These are phyloP conservation scores for Cirrhinus mrigala DNA, from an alignment of 2,797 vertebrate genomes.

Conservation along the genomic window DNA sequence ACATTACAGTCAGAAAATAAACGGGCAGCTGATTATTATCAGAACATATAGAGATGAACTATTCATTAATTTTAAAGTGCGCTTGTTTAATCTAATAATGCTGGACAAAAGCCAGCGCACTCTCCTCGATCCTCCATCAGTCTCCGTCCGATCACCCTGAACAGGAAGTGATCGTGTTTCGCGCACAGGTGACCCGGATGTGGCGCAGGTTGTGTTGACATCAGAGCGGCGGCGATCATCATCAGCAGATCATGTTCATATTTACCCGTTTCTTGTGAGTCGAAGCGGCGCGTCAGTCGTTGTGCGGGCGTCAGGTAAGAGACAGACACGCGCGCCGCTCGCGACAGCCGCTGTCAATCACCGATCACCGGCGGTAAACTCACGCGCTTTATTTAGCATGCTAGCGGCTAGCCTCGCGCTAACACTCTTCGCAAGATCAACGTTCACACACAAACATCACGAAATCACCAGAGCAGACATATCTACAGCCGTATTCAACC, in stretches of 20 bases:
- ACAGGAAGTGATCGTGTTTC: conserved; percentile 53
- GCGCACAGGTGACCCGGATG: conserved; percentile 66
- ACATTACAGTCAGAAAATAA: background rate
- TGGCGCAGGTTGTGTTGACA: conserved; percentile 84
- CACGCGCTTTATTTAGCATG: background rate
- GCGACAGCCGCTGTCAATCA: background rate
- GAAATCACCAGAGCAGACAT: background rate
- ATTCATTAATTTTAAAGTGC: background rate
- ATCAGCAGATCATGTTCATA: conserved; percentile 20
- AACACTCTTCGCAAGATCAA: background rate
- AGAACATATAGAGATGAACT: background rate
- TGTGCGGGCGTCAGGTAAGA: conserved; percentile 25
- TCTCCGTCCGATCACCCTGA: background rate
- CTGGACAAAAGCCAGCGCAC: too few species aligned
- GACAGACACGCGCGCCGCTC: conserved; percentile 58
- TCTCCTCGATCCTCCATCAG: background rate
- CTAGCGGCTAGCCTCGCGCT: conserved; percentile 1
- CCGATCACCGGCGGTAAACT: background rate
- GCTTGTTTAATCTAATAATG: background rate
- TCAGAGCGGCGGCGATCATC: conserved; percentile 74
- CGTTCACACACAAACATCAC: background rate
- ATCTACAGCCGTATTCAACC: accelerated
- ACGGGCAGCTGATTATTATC: background rate
- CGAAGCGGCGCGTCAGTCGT: conserved; percentile 18
- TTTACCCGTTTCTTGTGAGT: conserved; percentile 5